Evolutionary conservation across 2,888 invertebrate species (phyloP), one percentile per base, ranked within the genome.

Genomic region (Hypomecis atomaria): DNA sequence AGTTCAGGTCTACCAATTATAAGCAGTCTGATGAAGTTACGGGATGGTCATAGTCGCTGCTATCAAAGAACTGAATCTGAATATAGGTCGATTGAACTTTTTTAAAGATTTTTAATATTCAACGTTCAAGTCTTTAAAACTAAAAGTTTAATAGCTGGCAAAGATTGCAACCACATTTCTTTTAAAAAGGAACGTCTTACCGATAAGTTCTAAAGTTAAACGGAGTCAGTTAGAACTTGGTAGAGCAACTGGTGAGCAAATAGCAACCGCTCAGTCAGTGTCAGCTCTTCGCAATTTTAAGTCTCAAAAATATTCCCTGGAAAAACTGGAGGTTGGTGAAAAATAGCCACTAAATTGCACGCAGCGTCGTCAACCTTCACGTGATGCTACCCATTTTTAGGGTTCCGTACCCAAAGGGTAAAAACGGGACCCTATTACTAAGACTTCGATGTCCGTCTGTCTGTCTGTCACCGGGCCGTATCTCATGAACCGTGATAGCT

Each of bases 151-250:
- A 74, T 75, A 72, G 71, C 72, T 78, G 58, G 38, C 67, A 75
- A 69, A 67, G 64, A 72, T 73, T 73, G 73, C 59, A 67, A 65
- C 66, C 66, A 74, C 75, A 73, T 69, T 75, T 75, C 69, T 61
- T 69, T 71, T 56, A 45, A 63, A 61, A 57, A 63, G 60, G 56
- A 65, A 67, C 70, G 61, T 48, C 36, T 48, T 66, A 81, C 76
- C 75, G 78, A 78, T 78, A 71, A 74, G 60, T 76, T 78, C 78
- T 65, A 77, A 78, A 84, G 82, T 78, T 82, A 79, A 76, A 74
- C 68, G 71, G 71, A 69, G 70, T 71, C 74, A 33, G 52, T 37
- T 48, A 48, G 10, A 48, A 36, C 48, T 36, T 48, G 72, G 71
- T 76, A 67, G 67, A 70, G 71, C 74, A 76, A 76, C 74, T 76